phyloP scores from a whole-genome alignment of 2,113 vertebrate species.

The Paradoxurus hermaphroditus region DNA sequence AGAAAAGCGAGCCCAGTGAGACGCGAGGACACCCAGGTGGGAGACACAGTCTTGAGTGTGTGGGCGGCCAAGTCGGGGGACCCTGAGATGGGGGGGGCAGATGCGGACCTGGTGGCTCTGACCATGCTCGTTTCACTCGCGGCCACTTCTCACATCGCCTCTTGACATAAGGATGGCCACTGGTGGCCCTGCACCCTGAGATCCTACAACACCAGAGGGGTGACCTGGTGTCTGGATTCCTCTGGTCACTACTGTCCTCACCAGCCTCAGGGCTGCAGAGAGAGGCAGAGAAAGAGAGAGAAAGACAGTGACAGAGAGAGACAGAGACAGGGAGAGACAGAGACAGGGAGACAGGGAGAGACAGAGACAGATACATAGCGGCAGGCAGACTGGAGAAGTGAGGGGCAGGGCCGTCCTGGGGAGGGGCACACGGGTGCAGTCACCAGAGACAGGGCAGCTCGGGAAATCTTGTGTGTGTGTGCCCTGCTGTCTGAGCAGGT shows the following conservation, averaged over 20 bases:
- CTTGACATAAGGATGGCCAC: background rate
- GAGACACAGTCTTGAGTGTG: background rate
- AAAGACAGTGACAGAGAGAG: background rate
- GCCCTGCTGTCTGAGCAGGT: background rate
- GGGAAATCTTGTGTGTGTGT: background rate
- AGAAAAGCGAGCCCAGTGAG: background rate
- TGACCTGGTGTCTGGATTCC: background rate
- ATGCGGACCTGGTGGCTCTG: background rate
- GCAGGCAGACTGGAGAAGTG: background rate
- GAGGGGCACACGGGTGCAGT: background rate
- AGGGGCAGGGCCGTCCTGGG: background rate
- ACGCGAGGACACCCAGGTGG: background rate
- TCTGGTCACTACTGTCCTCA: background rate
- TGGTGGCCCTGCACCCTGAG: background rate
- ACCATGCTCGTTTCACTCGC: accelerated
- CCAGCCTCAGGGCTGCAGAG: background rate
- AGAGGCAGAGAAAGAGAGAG: background rate
- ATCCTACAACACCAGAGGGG: no score
- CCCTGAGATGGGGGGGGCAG: background rate
- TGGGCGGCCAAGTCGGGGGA: background rate
- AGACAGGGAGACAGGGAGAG: no score
- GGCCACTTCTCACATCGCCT: background rate
- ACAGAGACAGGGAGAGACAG: no score
- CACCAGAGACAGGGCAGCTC: background rate
- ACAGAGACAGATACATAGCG: background rate